Evolutionary conservation across 2,888 invertebrate genomes (phyloP), one percentile per base, ranked within the genome.

Genomic region (Dascillus cervinus): DNA sequence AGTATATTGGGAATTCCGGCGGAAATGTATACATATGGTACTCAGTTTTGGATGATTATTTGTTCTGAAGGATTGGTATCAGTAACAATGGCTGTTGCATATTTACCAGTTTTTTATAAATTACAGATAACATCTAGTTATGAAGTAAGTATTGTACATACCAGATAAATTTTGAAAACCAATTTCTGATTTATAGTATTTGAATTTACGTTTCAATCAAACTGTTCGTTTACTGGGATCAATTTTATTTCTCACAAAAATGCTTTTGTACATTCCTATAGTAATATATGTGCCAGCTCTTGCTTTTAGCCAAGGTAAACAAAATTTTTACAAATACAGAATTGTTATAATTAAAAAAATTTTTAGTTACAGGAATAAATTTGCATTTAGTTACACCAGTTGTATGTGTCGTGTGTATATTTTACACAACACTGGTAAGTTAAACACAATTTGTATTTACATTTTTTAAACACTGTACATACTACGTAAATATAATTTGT

Each of bases 391-490:
- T 87, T 13, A 82, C 87, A 6, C 77, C 83, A 0, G 72, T 84
- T 12, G 85, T 88, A 2, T 87, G 87, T 60, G 64, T 82, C 19
- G 84, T 89, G n/a, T 89, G 89, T 66, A 91, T 89, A 45, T 89
- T 92, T 66, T 94, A 94, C 64, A 94, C 92, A 1, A 85, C 89
- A 37, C 61, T 88, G 61, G 88, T 87, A 68, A 79, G 81, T 72
- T 17, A n/a, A n/a, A n/a, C n/a, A n/a, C n/a, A n/a, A n/a, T n/a
- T n/a, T n/a, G n/a, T n/a, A n/a, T n/a, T n/a, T n/a, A n/a, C n/a
- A n/a, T n/a, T n/a, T n/a, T n/a, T n/a, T n/a, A n/a, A n/a, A n/a
- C n/a, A n/a, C n/a, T n/a, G n/a, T n/a, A n/a, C n/a, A n/a, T n/a
- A n/a, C n/a, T n/a, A n/a, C n/a, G n/a, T n/a, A n/a, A n/a, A n/a